These are phyloP conservation scores for Odontamblyopus lacepedii DNA, from an alignment of 2,797 vertebrate species.

Conservation along the genomic window DNA sequence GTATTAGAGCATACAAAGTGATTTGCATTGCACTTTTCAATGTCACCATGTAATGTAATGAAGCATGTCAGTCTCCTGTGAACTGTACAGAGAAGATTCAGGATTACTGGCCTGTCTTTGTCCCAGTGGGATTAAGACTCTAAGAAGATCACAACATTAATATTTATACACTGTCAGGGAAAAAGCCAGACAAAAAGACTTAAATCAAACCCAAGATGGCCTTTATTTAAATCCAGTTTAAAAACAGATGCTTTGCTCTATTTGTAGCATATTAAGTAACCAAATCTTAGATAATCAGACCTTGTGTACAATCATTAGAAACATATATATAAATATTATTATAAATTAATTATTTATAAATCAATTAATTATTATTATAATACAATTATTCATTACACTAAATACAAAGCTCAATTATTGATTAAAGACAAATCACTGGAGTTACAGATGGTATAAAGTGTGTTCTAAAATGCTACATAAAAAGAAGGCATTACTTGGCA, in stretches of 20 bases:
- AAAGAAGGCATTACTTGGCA: constrained; percentile 1
- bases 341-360: too few species aligned
- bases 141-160: constrained; percentile 72
- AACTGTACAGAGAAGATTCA: constrained; percentile 52
- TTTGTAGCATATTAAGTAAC: not conserved
- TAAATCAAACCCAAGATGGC: constrained; percentile 1
- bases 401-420: not conserved
- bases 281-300: too few species aligned
- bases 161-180: constrained; percentile 58
- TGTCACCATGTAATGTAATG: constrained; percentile 49
- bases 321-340: not conserved
- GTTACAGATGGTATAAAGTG: not conserved
- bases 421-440: constrained; percentile 1
- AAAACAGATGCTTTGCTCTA: not conserved
- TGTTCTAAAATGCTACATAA: constrained; percentile 3
- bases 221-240: constrained; percentile 1
- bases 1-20: not conserved
- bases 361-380: too few species aligned
- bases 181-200: constrained; percentile 15
- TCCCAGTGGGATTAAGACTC: constrained; percentile 65
- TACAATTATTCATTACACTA: too few species aligned
- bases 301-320: not conserved
- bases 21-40: constrained; percentile 23
- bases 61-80: constrained; percentile 48
- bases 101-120: constrained; percentile 71